phyloP scores from a whole-genome alignment of 1,140 invertebrate genomes.

The Grapholita molesta region DNA sequence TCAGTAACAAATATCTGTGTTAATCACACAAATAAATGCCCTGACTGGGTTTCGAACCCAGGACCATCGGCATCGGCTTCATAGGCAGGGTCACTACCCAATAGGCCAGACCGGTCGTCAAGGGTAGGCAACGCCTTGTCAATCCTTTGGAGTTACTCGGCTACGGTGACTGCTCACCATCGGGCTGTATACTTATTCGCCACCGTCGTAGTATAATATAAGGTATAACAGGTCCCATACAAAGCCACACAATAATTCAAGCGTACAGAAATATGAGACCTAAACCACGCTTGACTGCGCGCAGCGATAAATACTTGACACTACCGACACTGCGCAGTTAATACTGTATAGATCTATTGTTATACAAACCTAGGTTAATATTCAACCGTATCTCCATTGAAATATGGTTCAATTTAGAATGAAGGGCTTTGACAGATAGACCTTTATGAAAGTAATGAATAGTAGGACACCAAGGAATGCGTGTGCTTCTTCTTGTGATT shows the following conservation, averaged over 20 bases:
- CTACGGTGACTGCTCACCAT: too few relatives aligned
- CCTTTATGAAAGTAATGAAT: neutral
- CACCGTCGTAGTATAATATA: too few relatives aligned
- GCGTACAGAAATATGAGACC: neutral
- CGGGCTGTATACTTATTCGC: too few relatives aligned
- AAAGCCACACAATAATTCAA: neutral
- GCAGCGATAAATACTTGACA: neutral
- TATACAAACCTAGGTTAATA: neutral
- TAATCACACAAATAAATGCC: too few relatives aligned
- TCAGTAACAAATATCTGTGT: too few relatives aligned
- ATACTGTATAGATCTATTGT: neutral
- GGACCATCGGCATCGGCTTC: too few relatives aligned
- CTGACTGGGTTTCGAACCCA: too few relatives aligned
- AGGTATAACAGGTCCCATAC: neutral
- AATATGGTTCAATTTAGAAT: neutral
- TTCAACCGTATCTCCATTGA: neutral
- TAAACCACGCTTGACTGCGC: neutral
- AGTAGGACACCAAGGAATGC: neutral
- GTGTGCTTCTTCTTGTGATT: neutral
- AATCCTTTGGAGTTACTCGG: too few relatives aligned
- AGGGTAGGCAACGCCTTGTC: too few relatives aligned
- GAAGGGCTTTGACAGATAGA: neutral
- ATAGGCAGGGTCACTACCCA: too few relatives aligned
- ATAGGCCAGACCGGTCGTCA: too few relatives aligned
- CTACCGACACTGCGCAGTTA: neutral